Base-by-base conservation (phyloP, 2,113 vertebrate species). In the Hiodon alosoides region DNA sequence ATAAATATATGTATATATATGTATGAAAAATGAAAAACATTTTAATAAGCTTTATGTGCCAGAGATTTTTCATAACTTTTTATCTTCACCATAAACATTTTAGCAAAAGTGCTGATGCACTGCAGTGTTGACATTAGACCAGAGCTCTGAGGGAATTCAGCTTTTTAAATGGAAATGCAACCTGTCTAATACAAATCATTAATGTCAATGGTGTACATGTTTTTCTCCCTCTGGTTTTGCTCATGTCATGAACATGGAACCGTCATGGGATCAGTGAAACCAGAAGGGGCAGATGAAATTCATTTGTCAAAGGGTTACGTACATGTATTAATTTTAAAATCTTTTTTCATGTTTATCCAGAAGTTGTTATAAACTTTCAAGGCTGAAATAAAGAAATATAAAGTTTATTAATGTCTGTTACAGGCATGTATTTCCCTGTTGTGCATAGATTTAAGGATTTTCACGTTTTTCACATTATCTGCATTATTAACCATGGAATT, bases 321-420 rank as follows among this genome's bases (percentile, higher is more conserved):
- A 86, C 81, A 73, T 83, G 80, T 82, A 82, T 82, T 79, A 73
- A 69, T 85, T 83, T 82, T 61, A 71, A 72, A 76, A 75, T 76
- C 73, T 80, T 84, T 85, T 87, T 88, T 80, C 82, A 83, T 83
- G 82, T 90, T 67, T 93, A 93, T 89, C 86, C 89, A 88, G 82
- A 90, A 87, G 86, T 85, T 90, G 90, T 90, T 85, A 87, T 91
- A 87, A 89, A 84, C 13, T 48, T 87, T 89, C 81, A 89, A 87
- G 83, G 86, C 81, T 88, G 90, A 94, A 92, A 92, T 93, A 93
- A 94, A 81, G 65, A 79, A 83, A 80, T 60, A 75, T 17, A 77
- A 77, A 73, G 74, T 72, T 52, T 71, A 77, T 68, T 55, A 13
- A 57, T 61, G 76, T 60, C 53, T 76, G 31, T 64, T 55, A 53